phyloP scores from a whole-genome alignment of 2,888 invertebrate species.

The Mystacides longicornis region DNA sequence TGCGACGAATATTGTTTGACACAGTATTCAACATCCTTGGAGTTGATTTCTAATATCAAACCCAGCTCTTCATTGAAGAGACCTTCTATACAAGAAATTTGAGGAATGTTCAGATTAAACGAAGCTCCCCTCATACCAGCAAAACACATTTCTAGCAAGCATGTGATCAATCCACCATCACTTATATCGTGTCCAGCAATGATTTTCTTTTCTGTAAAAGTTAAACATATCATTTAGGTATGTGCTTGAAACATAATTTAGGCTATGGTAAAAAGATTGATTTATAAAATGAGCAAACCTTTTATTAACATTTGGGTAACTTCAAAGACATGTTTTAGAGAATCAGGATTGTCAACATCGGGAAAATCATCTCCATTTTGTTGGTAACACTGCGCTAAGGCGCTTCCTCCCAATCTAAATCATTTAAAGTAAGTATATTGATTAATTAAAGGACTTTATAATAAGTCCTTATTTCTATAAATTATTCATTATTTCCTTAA shows the following conservation, averaged over 20 bases:
- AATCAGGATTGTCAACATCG: constrained; percentile 65
- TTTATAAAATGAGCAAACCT: constrained; percentile 40
- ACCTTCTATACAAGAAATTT: constrained; percentile 54
- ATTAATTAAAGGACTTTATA: neutral
- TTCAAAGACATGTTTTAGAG: constrained; percentile 69
- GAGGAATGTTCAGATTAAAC: constrained; percentile 48
- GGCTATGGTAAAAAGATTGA: too few relatives aligned
- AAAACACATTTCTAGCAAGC: constrained; percentile 93
- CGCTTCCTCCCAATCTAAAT: constrained; percentile 78
- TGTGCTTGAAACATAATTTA: neutral
- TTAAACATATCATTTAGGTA: constrained; percentile 8
- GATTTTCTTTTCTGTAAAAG: constrained; percentile 54
- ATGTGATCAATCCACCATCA: constrained; percentile 90
- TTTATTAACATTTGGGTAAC: constrained; percentile 77
- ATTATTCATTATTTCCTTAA: too few relatives aligned
- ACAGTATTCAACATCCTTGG: constrained; percentile 49
- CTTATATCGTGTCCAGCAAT: constrained; percentile 92
- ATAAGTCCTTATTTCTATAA: too few relatives aligned
- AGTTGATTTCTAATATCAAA: constrained; percentile 69
- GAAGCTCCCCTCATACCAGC: constrained; percentile 78
- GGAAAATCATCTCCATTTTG: constrained; percentile 77
- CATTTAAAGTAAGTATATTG: neutral
- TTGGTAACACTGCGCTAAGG: constrained; percentile 82
- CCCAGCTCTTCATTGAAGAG: constrained; percentile 83
- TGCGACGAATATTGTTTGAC: constrained; percentile 52